Evolutionary conservation across 2,888 invertebrate species (phyloP).

Genomic region (Drosophila kanekoi): DNA sequence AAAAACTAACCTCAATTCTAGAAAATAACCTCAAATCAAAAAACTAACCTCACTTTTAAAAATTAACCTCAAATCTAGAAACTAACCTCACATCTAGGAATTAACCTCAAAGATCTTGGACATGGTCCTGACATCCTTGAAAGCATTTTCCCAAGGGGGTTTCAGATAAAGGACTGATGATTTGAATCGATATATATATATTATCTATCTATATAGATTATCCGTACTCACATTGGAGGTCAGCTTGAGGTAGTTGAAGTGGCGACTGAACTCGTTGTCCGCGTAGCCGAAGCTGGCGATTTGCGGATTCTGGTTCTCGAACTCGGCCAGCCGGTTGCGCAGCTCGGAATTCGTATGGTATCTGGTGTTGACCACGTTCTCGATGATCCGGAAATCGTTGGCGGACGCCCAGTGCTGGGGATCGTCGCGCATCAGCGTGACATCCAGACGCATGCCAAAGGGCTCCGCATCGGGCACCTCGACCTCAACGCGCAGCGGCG

Average conservation of each 20-base stretch:
- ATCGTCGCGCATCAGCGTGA: conserved; percentile 92
- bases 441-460: conserved; percentile 88
- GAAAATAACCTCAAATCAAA: too few relatives aligned
- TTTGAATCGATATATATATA: too few relatives aligned
- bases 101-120: too few relatives aligned
- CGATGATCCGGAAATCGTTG: conserved; percentile 90
- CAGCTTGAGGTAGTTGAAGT: conserved; percentile 90
- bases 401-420: conserved; percentile 93
- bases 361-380: conserved; percentile 88
- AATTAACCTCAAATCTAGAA: too few relatives aligned
- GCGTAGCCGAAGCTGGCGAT: conserved; percentile 90
- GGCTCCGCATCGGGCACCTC: conserved; percentile 86
- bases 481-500: conserved; percentile 82
- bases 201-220: too few relatives aligned
- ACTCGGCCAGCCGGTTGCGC: conserved; percentile 87
- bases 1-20: too few relatives aligned
- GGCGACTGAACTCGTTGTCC: conserved; percentile 88
- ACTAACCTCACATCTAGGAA: too few relatives aligned
- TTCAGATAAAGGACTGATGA: too few relatives aligned
- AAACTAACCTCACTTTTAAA: too few relatives aligned
- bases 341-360: conserved; percentile 90
- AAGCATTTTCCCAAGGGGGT: too few relatives aligned
- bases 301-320: conserved; percentile 89
- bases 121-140: too few relatives aligned
- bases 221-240: conserved; percentile 88